Conservation (phyloP, 2,113 vertebrate species). For the Gavialis gangeticus region DNA sequence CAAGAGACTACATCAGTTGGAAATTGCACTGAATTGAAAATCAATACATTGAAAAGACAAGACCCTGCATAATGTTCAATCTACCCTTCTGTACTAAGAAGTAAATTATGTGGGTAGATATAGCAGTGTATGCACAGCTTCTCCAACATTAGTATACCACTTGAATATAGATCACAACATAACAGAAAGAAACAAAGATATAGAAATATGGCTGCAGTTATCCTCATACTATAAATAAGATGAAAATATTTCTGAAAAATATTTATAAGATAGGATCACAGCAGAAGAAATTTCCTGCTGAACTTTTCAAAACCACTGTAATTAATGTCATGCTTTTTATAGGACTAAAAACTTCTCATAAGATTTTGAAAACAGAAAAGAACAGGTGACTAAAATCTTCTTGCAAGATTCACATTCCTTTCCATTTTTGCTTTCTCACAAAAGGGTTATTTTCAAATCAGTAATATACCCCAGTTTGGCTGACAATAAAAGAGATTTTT, state of each 20-base stretch:
- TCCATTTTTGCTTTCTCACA: background rate
- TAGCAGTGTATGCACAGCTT: background rate
- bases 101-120: background rate
- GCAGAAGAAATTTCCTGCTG: background rate
- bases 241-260: background rate
- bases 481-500: background rate
- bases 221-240: background rate
- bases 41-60: background rate
- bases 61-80: background rate
- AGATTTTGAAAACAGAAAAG: background rate
- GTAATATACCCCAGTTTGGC: background rate
- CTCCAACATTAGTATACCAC: background rate
- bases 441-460: slow-evolving; percentile 17
- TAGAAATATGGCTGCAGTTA: background rate
- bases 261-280: background rate
- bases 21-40: background rate
- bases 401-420: background rate
- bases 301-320: background rate
- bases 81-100: background rate
- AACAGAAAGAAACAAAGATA: background rate
- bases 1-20: background rate
- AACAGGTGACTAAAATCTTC: background rate
- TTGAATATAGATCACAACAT: background rate
- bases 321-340: background rate
- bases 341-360: background rate